phyloP scores from a whole-genome alignment of 2,888 invertebrate genomes.

The Hypselothyrea guttata region DNA sequence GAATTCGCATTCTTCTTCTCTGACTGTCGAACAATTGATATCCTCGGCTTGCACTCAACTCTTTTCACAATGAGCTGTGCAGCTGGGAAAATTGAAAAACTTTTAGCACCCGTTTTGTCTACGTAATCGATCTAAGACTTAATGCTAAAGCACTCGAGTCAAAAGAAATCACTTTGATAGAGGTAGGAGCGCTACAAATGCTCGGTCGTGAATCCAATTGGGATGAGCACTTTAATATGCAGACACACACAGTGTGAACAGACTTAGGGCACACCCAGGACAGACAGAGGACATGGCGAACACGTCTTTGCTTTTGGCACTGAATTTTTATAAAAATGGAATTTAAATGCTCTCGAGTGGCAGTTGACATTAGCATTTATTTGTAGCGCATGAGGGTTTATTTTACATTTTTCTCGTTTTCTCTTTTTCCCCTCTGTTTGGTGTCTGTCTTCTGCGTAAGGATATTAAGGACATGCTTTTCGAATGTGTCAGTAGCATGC shows the following conservation, averaged over 20 bases:
- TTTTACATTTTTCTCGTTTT: background rate
- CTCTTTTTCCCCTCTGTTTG: too few species aligned
- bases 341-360: slow-evolving; percentile 69
- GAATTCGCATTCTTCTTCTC: background rate
- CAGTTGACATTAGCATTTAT: slow-evolving; percentile 73
- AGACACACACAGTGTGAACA: background rate
- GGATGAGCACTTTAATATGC: slow-evolving; percentile 21
- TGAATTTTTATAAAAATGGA: slow-evolving; percentile 61
- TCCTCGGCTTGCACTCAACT: slow-evolving; percentile 5
- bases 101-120: slow-evolving; percentile 38
- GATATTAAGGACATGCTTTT: slow-evolving; percentile 30
- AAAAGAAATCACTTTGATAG: slow-evolving; percentile 4
- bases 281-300: slow-evolving; percentile 2
- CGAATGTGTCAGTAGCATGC: slow-evolving; percentile 61
- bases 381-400: slow-evolving; percentile 4
- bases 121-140: slow-evolving; percentile 22
- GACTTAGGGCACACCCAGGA: background rate
- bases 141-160: background rate
- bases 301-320: slow-evolving; percentile 64
- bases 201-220: slow-evolving; percentile 13
- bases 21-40: slow-evolving; percentile 11
- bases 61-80: slow-evolving; percentile 24
- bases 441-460: slow-evolving; percentile 9
- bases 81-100: slow-evolving; percentile 50
- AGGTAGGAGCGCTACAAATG: background rate